Percentiles rank a stretch among this genome's conserved stretches.
These are phyloP conservation scores for Rostratula benghalensis DNA, from an alignment of 2,113 vertebrate species.

Conservation along the genomic window DNA sequence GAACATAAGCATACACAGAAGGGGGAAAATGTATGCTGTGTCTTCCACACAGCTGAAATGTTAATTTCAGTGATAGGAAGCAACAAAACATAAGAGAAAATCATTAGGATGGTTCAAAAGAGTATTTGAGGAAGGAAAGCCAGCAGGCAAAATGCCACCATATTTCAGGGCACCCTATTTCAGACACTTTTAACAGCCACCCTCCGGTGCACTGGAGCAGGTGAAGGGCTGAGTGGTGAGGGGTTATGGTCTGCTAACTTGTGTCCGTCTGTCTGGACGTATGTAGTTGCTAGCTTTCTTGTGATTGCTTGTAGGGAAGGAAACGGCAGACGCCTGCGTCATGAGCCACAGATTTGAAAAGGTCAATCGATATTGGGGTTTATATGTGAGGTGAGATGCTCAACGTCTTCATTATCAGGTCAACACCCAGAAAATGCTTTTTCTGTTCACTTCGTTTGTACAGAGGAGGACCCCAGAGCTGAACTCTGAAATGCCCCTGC, in stretches of 20 bases:
- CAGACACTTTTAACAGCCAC: background rate
- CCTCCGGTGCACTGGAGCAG: background rate
- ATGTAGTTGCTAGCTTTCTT: background rate
- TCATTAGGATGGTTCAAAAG: background rate
- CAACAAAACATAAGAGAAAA: background rate
- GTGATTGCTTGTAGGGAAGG: background rate
- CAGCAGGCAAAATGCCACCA: background rate
- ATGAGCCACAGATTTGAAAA: background rate
- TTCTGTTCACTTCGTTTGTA: background rate
- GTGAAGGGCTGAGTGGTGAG: background rate
- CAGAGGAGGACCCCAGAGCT: background rate
- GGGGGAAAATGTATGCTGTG: background rate
- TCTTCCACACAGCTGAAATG: constrained; percentile 2
- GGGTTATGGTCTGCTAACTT: constrained; percentile 8
- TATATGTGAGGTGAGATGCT: background rate
- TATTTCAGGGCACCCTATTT: background rate
- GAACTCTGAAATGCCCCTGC: background rate
- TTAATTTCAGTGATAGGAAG: constrained; percentile 17
- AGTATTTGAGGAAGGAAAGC: background rate
- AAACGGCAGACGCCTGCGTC: background rate
- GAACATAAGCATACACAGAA: background rate
- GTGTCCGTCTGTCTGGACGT: background rate
- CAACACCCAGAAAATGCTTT: constrained; percentile 10
- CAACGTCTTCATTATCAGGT: constrained; percentile 47
- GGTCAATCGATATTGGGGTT: background rate